phyloP scores from a whole-genome alignment of 1,140 invertebrate species.

The Calephelis virginiensis region DNA sequence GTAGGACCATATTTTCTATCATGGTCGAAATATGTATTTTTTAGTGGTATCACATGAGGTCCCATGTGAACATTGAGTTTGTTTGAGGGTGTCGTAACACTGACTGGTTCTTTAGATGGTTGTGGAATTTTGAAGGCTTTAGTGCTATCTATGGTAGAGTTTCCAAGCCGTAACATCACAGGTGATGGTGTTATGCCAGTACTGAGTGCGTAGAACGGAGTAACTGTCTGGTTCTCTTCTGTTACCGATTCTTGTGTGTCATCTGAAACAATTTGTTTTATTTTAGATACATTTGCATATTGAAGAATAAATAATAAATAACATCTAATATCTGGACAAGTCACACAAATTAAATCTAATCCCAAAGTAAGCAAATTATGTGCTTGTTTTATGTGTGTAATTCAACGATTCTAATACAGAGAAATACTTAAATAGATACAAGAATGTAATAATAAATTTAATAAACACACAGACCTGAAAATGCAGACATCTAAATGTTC shows the following conservation, averaged over 20 bases:
- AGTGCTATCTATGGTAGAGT: slow-evolving; percentile 73
- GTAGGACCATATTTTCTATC: slow-evolving; percentile 83
- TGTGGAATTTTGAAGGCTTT: slow-evolving; percentile 74
- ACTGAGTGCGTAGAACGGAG: slow-evolving; percentile 62
- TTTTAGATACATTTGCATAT: not conserved
- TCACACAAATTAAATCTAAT: too few relatives aligned
- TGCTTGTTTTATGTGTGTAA: too few relatives aligned
- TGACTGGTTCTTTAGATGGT: slow-evolving; percentile 38
- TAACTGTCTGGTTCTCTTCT: slow-evolving; percentile 55
- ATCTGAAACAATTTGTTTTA: slow-evolving; percentile 35
- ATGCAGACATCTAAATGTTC: too few relatives aligned
- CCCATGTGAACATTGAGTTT: slow-evolving; percentile 44
- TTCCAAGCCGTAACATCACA: slow-evolving; percentile 66
- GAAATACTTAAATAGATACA: too few relatives aligned
- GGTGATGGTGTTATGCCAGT: slow-evolving; percentile 58
- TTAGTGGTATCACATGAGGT: slow-evolving; percentile 59
- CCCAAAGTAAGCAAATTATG: too few relatives aligned
- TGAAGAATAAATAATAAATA: too few relatives aligned
- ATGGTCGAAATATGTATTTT: slow-evolving; percentile 79
- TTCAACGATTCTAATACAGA: too few relatives aligned
- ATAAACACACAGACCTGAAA: too few relatives aligned
- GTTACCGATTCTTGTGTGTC: slow-evolving; percentile 46
- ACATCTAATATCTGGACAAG: too few relatives aligned
- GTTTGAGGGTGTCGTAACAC: slow-evolving; percentile 25
- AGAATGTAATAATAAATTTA: too few relatives aligned